Base-by-base conservation (phyloP, 2,797 vertebrate species). In the Pseudochaenichthys georgianus region DNA sequence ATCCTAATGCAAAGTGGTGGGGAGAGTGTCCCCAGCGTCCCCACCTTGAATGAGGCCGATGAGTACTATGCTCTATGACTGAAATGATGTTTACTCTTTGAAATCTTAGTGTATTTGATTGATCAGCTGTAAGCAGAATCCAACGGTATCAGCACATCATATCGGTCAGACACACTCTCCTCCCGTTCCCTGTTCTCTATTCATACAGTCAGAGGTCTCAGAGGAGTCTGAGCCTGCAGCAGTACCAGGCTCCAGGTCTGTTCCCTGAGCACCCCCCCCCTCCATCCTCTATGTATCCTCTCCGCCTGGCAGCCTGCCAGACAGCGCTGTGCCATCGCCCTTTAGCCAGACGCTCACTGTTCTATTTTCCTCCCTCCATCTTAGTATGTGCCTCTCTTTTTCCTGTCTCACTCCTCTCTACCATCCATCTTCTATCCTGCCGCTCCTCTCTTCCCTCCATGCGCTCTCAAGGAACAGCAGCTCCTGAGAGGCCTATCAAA, bases 401-500 rank as follows among this genome's bases (percentile, higher is more conserved):
- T 42, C 16, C 2, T 38, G 12, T 55, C 34, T 66, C 16, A 3
- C 23, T 41, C 38, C 50, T 59, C 41, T 51, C 46, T 68, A 58
- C 54, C 41, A 47, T 70, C 54, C 38, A 5, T 64, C 31, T 3
- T 65, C 34, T 61, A 45, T 28, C 52, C 54, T 51, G 48, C 38
- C 41, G 50, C 55, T 78, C 17, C 52, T 73, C 60, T 53, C 55
- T 38, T 73, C 61, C 58, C 51, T 58, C 69, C 13, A 21, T 73
- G 77, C 64, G 64, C 70, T 76, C 70, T 21, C 31, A 53, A 71
- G 46, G 82, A 81, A 75, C 65, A 73, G 77, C 73, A 73, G 80
- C 74, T 73, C 75, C 79, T 86, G 78, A 59, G 79, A 67, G 66
- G 43, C 3, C 8, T 84, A 85, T 88, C 90, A 88, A 92, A 91